phyloP scores from a whole-genome alignment of 2,113 vertebrate species.

The Mustela lutreola region DNA sequence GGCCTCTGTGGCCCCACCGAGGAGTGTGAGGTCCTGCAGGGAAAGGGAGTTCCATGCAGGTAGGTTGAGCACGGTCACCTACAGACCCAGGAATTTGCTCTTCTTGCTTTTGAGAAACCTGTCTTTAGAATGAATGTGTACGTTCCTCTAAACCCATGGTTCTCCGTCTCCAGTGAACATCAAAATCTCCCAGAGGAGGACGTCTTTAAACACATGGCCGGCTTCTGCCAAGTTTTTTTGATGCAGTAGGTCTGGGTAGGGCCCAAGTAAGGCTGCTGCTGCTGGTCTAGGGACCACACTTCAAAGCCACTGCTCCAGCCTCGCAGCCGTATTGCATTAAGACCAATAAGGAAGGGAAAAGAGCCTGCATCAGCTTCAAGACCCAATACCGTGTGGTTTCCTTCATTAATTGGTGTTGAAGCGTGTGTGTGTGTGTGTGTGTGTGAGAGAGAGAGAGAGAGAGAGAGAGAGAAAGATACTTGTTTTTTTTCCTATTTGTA shows the following conservation, averaged over 20 bases:
- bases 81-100: background rate
- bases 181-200: background rate
- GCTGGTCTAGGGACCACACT: background rate
- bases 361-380: background rate
- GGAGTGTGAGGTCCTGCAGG: conserved; percentile 89
- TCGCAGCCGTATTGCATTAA: background rate
- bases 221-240: background rate
- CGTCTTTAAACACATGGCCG: background rate
- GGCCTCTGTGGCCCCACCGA: conserved; percentile 87
- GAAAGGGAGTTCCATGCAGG: conserved; percentile 93
- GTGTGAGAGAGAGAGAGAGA: no score
- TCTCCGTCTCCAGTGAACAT: background rate
- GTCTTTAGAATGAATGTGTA: background rate
- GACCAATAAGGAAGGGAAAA: background rate
- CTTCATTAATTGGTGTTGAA: background rate
- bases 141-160: background rate
- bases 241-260: background rate
- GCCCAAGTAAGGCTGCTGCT: background rate
- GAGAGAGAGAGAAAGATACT: background rate
- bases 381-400: background rate
- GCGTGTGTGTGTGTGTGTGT: background rate
- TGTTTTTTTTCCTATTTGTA: background rate
- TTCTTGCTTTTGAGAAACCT: background rate
- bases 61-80: conserved; percentile 67
- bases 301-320: background rate